A percentile compares a stretch with the other conserved stretches of the same genome.
Evolutionary conservation across 1,140 invertebrate genomes (phyloP).

Genomic region (Anadara kagoshimensis): DNA sequence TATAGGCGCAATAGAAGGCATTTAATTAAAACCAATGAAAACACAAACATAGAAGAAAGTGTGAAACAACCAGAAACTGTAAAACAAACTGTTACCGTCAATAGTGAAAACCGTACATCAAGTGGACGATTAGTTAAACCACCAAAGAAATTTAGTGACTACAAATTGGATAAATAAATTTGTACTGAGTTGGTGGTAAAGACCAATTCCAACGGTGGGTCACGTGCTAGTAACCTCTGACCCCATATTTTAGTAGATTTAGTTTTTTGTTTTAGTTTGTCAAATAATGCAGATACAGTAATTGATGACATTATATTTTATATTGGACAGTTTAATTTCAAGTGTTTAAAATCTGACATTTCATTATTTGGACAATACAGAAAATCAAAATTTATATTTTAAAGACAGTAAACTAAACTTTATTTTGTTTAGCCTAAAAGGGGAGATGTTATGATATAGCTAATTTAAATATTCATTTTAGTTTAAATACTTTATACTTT

Average conservation of each 20-base stretch:
- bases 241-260: neutral
- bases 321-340: neutral
- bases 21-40: neutral
- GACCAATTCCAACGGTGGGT: constrained; percentile 15
- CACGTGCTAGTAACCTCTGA: constrained; percentile 26
- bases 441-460: constrained; percentile 18
- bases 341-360: neutral
- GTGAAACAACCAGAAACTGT: neutral
- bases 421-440: neutral
- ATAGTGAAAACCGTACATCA: neutral
- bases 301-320: neutral
- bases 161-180: neutral
- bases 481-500: too few species aligned
- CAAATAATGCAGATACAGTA: too few species aligned
- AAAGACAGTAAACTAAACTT: neutral
- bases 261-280: neutral
- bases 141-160: neutral
- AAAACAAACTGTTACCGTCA: neutral
- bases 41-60: neutral
- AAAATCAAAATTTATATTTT: neutral
- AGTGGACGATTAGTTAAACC: neutral
- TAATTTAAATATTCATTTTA: too few species aligned
- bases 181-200: constrained; percentile 13
- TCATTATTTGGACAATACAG: neutral
- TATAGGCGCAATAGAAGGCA: constrained; percentile 5